Percentiles rank a stretch among this genome's conserved stretches.
phyloP scores from a whole-genome alignment of 2,797 vertebrate genomes.

The Chelonia mydas region DNA sequence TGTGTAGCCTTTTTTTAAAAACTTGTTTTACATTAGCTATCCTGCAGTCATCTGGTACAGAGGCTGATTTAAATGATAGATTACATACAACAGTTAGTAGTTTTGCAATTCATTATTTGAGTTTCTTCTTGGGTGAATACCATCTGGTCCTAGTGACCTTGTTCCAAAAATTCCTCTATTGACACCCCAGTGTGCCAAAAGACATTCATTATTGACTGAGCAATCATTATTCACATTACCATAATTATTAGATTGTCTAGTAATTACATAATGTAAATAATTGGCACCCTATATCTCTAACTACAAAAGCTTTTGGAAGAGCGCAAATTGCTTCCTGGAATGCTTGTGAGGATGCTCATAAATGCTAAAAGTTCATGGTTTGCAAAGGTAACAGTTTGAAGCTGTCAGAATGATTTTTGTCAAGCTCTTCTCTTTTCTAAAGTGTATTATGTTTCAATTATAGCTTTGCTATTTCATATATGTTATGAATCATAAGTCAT shows the following conservation, averaged over 20 bases:
- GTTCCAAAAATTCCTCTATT: background rate
- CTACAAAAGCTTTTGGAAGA: no score
- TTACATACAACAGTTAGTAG: no score
- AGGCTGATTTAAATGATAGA: no score
- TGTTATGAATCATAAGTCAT: background rate
- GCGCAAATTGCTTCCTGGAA: background rate
- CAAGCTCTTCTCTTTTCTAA: background rate
- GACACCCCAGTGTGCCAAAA: background rate
- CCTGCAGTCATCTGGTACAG: no score
- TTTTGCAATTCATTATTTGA: no score
- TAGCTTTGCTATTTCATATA: background rate
- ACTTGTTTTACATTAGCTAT: no score
- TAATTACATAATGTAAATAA: background rate
- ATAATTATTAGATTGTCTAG: background rate
- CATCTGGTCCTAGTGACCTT: background rate
- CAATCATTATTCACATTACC: background rate
- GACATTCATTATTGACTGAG: background rate
- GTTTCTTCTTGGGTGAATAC: no score
- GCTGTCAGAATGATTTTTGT: background rate
- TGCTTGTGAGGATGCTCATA: background rate
- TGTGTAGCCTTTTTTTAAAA: no score
- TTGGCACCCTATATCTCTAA: background rate
- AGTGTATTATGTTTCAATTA: background rate
- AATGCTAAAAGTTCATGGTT: background rate
- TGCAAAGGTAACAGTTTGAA: background rate